phyloP scores from a whole-genome alignment of 2,797 vertebrate genomes.

The Tamandua tetradactyla region DNA sequence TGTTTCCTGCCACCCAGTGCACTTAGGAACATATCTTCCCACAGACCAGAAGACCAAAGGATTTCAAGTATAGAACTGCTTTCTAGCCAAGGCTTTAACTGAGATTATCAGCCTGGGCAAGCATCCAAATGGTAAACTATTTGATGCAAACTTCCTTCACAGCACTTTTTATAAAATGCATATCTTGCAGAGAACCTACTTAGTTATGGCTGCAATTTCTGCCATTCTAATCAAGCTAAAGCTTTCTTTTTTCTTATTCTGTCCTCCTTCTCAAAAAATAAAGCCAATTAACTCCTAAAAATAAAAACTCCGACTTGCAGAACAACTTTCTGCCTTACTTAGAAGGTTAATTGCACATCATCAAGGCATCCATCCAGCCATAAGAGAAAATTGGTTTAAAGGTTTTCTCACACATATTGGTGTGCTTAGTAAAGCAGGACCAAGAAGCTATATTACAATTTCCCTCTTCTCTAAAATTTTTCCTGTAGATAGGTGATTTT shows the following conservation, averaged over 20 bases:
- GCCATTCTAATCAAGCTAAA: slow-evolving; percentile 20
- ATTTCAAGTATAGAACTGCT: not conserved
- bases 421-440: not conserved
- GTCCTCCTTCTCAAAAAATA: not conserved
- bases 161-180: not conserved
- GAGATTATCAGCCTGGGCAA: slow-evolving; percentile 56
- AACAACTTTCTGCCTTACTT: not conserved
- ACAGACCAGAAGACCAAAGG: not conserved
- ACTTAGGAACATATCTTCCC: not conserved
- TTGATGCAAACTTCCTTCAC: slow-evolving; percentile 37
- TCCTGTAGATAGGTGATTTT: not conserved
- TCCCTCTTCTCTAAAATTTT: not conserved
- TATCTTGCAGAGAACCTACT: slow-evolving; percentile 36
- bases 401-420: not conserved
- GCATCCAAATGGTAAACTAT: slow-evolving; percentile 26
- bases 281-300: not conserved
- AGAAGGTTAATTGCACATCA: not conserved
- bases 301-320: not conserved
- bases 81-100: slow-evolving; percentile 48
- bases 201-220: slow-evolving; percentile 6
- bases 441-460: not conserved
- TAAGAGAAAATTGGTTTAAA: not conserved
- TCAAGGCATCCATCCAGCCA: not conserved
- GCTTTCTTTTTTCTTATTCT: slow-evolving; percentile 24
- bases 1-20: not conserved